Conservation (phyloP, 2,113 vertebrate species). For the Dipodomys stephensi region DNA sequence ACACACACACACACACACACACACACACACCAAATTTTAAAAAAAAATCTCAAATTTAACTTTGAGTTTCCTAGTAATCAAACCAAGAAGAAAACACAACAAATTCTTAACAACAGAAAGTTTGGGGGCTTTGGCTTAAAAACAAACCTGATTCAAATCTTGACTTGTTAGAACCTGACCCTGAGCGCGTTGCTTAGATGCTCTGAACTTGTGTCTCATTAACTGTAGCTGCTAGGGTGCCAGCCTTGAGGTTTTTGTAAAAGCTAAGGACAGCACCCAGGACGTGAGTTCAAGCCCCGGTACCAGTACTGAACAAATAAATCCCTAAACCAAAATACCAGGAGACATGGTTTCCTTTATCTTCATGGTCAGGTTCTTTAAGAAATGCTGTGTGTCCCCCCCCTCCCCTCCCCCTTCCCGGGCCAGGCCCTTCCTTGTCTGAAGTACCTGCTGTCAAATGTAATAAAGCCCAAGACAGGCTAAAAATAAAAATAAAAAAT, state of each 20-base stretch:
- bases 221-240: not conserved
- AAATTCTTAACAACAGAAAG: too few species aligned
- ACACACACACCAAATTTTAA: too few species aligned
- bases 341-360: not conserved
- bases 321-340: too few species aligned
- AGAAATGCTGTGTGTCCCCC: not conserved
- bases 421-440: not conserved
- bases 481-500: not conserved
- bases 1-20: too few species aligned
- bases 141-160: constrained; percentile 1
- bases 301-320: not conserved
- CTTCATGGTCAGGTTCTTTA: not conserved
- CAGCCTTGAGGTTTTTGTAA: not conserved
- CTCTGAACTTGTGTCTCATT: constrained; percentile 22
- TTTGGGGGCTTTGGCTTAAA: constrained; percentile 14
- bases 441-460: not conserved
- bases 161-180: not conserved
- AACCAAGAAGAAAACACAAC: constrained; percentile 40
- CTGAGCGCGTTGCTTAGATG: constrained; percentile 11
- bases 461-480: not conserved
- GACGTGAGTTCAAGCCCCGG: not conserved
- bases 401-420: not conserved
- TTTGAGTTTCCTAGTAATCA: constrained; percentile 17
- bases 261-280: not conserved
- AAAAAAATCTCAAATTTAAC: not conserved